These are phyloP conservation scores for Apotomis turbidana DNA, from an alignment of 2,888 invertebrate genomes.

Conservation along the genomic window DNA sequence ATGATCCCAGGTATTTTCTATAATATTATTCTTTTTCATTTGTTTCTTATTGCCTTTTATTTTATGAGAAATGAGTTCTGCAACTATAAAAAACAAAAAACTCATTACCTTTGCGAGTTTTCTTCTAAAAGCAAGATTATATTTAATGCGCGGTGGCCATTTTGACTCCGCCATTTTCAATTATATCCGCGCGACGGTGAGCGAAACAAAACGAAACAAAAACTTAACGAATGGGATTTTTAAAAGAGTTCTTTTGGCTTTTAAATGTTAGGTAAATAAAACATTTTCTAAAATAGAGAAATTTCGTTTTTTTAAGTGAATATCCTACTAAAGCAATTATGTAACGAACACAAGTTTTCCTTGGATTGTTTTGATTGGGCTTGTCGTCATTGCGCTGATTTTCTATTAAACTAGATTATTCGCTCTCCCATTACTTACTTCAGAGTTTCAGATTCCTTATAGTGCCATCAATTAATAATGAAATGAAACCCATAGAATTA, in stretches of 20 bases:
- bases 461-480: too few relatives aligned
- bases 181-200: conserved; percentile 22
- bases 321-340: too few relatives aligned
- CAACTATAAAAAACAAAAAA: conserved; percentile 37
- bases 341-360: too few relatives aligned
- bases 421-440: too few relatives aligned
- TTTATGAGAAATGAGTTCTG: conserved; percentile 32
- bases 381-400: too few relatives aligned
- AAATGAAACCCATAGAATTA: too few relatives aligned
- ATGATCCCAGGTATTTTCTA: background rate
- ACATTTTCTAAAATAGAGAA: too few relatives aligned
- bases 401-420: too few relatives aligned
- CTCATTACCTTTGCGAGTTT: conserved; percentile 33
- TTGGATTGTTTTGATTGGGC: too few relatives aligned
- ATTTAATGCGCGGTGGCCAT: conserved; percentile 38
- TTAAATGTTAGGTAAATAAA: background rate
- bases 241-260: background rate
- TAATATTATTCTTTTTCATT: conserved; percentile 8
- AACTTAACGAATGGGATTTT: conserved; percentile 22
- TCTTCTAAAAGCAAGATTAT: conserved; percentile 38
- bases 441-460: too few relatives aligned
- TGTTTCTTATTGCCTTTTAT: conserved; percentile 21
- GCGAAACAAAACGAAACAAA: conserved; percentile 21
- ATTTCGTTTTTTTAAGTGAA: too few relatives aligned
- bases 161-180: conserved; percentile 38